A percentile compares a stretch with the other conserved stretches of the same genome.
These are phyloP conservation scores for Pegoplata infirma DNA, from an alignment of 2,888 invertebrate genomes.

Conservation along the genomic window DNA sequence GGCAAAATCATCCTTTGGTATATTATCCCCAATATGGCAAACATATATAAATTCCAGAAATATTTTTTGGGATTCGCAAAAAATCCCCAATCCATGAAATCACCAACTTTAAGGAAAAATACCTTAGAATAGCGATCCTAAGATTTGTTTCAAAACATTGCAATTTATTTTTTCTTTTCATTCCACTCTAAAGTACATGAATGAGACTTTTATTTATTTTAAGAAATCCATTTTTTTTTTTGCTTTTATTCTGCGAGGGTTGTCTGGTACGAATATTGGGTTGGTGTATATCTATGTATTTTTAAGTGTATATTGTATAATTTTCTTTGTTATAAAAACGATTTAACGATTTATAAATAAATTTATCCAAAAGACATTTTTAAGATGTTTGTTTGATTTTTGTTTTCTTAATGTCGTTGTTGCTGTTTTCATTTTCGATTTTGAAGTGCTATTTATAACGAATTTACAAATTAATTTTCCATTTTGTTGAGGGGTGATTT, in stretches of 20 bases:
- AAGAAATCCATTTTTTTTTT: constrained; percentile 37
- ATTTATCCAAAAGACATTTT: constrained; percentile 28
- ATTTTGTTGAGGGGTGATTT: constrained; percentile 26
- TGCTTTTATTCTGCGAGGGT: constrained; percentile 30
- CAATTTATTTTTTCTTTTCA: no score
- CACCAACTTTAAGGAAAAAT: no score
- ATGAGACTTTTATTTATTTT: constrained; percentile 21
- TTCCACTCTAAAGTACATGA: not conserved
- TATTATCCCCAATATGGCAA: no score
- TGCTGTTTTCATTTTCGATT: not conserved
- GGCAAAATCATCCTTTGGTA: no score
- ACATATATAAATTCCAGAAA: no score
- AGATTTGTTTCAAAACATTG: no score
- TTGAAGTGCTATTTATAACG: constrained; percentile 38
- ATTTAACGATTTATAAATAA: constrained; percentile 54
- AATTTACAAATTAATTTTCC: constrained; percentile 42
- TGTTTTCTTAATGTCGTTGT: constrained; percentile 5
- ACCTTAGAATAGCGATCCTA: no score
- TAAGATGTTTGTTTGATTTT: constrained; percentile 25
- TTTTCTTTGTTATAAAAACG: constrained; percentile 48
- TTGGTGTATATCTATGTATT: not conserved
- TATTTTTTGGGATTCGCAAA: no score
- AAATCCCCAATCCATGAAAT: no score
- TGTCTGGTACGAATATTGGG: not conserved
- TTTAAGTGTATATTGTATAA: not conserved